Base-by-base conservation (phyloP, 2,888 invertebrate species). In the Drosophila subsilvestris region DNA sequence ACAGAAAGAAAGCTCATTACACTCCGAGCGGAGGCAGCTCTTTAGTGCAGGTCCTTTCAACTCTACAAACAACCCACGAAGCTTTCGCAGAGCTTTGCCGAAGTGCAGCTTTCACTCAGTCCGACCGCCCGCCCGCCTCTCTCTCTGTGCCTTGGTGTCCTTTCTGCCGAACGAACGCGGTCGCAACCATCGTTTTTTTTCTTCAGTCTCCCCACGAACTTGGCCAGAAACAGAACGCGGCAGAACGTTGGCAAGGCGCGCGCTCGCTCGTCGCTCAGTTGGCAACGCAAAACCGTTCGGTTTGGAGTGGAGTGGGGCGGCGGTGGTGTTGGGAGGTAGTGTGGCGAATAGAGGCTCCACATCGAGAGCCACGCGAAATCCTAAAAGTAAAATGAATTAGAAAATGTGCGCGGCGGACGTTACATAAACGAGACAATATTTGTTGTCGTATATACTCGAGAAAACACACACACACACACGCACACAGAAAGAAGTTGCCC, bases 341-440 rank as follows among this genome's bases (percentile, higher is more conserved):
- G 50, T 25, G 3, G 63, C n/a, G 37, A 47, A 22, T 27, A 42
- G 53, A 60, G 61, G 57, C 32, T 32, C 32, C 32, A 4, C 32
- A 51, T 54, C 49, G 67, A 53, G 56, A 49, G 55, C 50, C 70
- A 55, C 57, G 57, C 59, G 55, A 72, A 66, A 63, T 67, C 76
- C 78, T 75, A 78, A 86, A 77, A 86, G 78, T 76, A 76, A 85
- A 79, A 84, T 77, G 79, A 86, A 88, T 85, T 88, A 86, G 78
- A 88, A 76, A 81, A 60, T 67, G 73, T 62, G 74, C 63, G 59
- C 62, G 78, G 78, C 51, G 54, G 57, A 58, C 76, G 79, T 82
- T 82, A 87, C 76, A 72, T 82, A 72, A 72, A 70, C 49, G 55
- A 29, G 54, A 56, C 57, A 72, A 63, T 63, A 72, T 63, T 73